phyloP scores from a whole-genome alignment of 2,797 vertebrate genomes.

The Emydoidea blandingii region DNA sequence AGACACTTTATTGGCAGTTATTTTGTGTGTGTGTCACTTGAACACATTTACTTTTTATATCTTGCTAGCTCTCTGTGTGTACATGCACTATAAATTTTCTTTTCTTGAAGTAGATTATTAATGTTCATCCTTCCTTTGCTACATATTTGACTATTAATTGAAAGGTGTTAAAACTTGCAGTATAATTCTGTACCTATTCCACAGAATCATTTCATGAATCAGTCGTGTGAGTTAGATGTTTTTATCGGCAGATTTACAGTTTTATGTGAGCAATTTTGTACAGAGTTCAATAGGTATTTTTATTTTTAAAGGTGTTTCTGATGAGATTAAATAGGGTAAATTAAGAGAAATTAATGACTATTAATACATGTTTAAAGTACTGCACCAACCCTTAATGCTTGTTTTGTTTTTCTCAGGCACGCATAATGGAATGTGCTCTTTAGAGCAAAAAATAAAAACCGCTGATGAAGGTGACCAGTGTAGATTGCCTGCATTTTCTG shows the following conservation, averaged over 20 bases:
- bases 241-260: conserved; percentile 42
- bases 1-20: background rate
- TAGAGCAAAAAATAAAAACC: conserved; percentile 52
- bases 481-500: conserved; percentile 62
- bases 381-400: conserved; percentile 41
- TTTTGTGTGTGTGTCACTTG: conserved; percentile 15
- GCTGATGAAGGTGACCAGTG: conserved; percentile 26
- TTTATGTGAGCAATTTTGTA: conserved; percentile 38
- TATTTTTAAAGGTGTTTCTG: conserved; percentile 48
- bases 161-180: background rate
- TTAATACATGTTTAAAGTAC: conserved; percentile 59
- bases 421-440: background rate
- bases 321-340: conserved; percentile 17
- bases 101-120: conserved; percentile 10
- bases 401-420: conserved; percentile 1
- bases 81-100: background rate
- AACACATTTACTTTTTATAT: conserved; percentile 3
- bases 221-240: background rate
- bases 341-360: conserved; percentile 35
- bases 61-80: conserved; percentile 9
- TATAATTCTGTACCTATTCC: background rate
- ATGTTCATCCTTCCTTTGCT: background rate
- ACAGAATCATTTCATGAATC: conserved; percentile 18
- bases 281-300: background rate
- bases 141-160: background rate